Percentiles rank a stretch among this genome's conserved stretches.
Evolutionary conservation across 92 coral and sea anemone genomes (phyloP).

Genomic region (Phenganax marumi): DNA sequence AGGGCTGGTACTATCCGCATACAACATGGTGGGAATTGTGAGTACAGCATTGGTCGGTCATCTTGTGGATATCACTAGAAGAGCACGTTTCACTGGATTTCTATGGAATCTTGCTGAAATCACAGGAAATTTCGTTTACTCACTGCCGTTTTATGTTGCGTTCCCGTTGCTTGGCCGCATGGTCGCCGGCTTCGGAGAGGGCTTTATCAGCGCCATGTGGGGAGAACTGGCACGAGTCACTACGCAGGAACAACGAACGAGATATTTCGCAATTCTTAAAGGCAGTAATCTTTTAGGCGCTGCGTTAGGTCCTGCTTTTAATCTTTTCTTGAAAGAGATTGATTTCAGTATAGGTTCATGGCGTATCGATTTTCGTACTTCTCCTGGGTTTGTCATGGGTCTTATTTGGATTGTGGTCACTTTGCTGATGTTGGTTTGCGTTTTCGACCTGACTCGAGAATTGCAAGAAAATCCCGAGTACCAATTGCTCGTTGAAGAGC

Average conservation of each 20-base stretch:
- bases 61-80: background rate
- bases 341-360: conserved; percentile 13
- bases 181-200: conserved; percentile 13
- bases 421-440: background rate
- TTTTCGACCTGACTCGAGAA: conserved; percentile 12
- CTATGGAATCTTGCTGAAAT: conserved; percentile 15
- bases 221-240: conserved; percentile 25
- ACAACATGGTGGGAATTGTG: conserved; percentile 13
- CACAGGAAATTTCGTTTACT: conserved; percentile 6
- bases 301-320: conserved; percentile 12
- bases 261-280: conserved; percentile 1
- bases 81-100: conserved; percentile 1
- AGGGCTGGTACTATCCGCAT: background rate
- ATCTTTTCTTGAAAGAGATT: conserved; percentile 2
- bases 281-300: conserved; percentile 13
- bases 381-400: conserved; percentile 26
- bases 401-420: conserved; percentile 5
- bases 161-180: conserved; percentile 1
- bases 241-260: background rate
- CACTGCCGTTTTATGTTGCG: conserved; percentile 9
- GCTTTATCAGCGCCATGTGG: conserved; percentile 1
- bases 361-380: conserved; percentile 6
- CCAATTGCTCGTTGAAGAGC: conserved; percentile 1
- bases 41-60: conserved; percentile 3
- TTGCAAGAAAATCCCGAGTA: conserved; percentile 7